Base-by-base conservation (phyloP, 2,888 invertebrate species). In the Tribolium freemani region DNA sequence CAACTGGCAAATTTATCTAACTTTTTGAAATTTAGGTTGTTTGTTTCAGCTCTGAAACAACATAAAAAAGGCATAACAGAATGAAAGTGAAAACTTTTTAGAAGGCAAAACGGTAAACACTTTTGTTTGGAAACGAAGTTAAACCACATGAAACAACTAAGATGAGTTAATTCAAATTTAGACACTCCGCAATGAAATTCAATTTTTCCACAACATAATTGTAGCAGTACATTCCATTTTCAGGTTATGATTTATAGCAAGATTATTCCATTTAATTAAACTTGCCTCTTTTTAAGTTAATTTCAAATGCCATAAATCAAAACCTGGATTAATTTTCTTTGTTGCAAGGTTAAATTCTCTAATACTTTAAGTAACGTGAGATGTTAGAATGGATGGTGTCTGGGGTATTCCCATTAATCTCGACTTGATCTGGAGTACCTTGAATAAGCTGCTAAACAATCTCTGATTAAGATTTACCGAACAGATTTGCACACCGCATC, bases 331-430 rank as follows among this genome's bases (percentile, higher is more conserved):
- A 38, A 38, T 38, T 38, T 38, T 38, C 38, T 38, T 38, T 38
- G 38, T 38, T 38, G 38, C 3, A 9, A 2, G 38, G 38, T 38
- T 38, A 38, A 38, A 38, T 38, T 38, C 9, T 38, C 38, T 38
- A 38, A 38, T 38, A 38, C 38, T 38, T 38, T n/a, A 38, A 38
- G 38, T 58, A 58, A 44, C 20, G 58, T 58, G 20, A 20, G 44
- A 58, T 31, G 58, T 21, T 20, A 45, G 45, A 45, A 58, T 58
- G 8, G 58, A 58, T 58, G 58, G 58, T 58, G 44, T 58, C 44
- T 44, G n/a, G 58, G 58, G 58, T 13, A 60, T 48, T n/a, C 60
- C 45, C 60, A 48, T 60, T 46, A 60, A 60, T 60, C 60, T 60
- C 6, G 30, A 26, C 60, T 46, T 48, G 60, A 60, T 60, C 44